phyloP scores from a whole-genome alignment of 2,797 vertebrate genomes.

The Enteromius paludinosus region DNA sequence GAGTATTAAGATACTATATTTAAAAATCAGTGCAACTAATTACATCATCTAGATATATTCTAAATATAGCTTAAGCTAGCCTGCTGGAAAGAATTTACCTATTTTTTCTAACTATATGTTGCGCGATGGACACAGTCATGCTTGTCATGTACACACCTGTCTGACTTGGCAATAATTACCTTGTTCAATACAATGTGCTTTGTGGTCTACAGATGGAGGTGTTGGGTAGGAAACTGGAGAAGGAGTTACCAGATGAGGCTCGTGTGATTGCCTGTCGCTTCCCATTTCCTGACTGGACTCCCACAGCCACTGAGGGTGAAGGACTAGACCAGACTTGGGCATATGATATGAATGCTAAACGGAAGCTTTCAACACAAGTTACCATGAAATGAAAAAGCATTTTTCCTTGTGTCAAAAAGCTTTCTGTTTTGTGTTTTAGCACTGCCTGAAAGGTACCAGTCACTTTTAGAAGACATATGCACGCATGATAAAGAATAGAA shows the following conservation, averaged over 20 bases:
- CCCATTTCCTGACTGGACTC: slow-evolving; percentile 74
- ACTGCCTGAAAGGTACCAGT: neutral
- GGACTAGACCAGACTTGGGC: slow-evolving; percentile 77
- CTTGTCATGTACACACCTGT: too few relatives aligned
- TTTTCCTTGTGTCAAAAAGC: neutral
- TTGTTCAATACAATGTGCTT: neutral
- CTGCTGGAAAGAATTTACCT: neutral
- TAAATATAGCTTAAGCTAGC: neutral
- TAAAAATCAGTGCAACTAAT: neutral
- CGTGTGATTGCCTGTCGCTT: slow-evolving; percentile 76
- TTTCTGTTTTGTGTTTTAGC: neutral
- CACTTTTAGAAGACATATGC: neutral
- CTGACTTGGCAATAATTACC: neutral
- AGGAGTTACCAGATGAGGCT: slow-evolving; percentile 73
- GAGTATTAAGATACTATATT: neutral
- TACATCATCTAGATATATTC: neutral
- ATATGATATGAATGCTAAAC: slow-evolving; percentile 72
- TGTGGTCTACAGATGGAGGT: slow-evolving; percentile 71
- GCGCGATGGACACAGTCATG: neutral
- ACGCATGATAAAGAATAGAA: neutral
- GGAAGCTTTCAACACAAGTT: slow-evolving; percentile 30
- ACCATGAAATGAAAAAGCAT: neutral
- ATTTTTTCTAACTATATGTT: neutral
- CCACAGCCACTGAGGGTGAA: slow-evolving; percentile 64
- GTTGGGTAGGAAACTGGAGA: slow-evolving; percentile 75